Evolutionary conservation across 2,888 invertebrate species (phyloP).

Genomic region (Eristalis pertinax): DNA sequence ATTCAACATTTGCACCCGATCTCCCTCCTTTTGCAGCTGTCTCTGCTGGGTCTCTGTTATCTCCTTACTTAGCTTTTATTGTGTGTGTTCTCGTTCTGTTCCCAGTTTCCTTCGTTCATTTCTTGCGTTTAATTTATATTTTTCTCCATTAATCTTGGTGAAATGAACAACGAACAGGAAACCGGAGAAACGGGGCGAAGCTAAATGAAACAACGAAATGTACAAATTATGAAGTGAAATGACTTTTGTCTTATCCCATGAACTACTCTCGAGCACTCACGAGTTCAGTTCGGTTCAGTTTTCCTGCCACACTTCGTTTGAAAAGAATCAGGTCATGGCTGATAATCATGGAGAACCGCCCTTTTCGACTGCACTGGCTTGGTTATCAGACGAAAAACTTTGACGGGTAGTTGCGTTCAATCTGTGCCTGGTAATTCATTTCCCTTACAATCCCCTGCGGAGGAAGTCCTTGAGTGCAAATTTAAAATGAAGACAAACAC

Average conservation of each 20-base stretch:
- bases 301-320: neutral
- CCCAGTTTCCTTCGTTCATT: neutral
- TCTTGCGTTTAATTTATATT: constrained; percentile 35
- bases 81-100: constrained; percentile 1
- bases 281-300: neutral
- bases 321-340: constrained; percentile 4
- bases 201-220: constrained; percentile 32
- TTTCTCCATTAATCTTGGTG: constrained; percentile 52
- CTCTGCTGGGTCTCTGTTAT: neutral
- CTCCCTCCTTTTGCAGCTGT: neutral
- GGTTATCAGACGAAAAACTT: neutral
- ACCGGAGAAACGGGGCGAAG: neutral
- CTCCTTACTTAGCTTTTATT: constrained; percentile 9
- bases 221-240: constrained; percentile 49
- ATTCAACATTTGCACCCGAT: neutral
- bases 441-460: neutral
- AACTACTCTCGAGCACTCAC: constrained; percentile 34
- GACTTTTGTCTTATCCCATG: constrained; percentile 24
- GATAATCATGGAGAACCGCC: neutral
- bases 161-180: constrained; percentile 13
- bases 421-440: neutral
- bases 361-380: neutral
- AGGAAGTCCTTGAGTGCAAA: neutral
- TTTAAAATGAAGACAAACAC: neutral
- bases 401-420: neutral